These are phyloP conservation scores for Gasterosteus nipponicus DNA, from an alignment of 2,113 vertebrate species.

Conservation along the genomic window DNA sequence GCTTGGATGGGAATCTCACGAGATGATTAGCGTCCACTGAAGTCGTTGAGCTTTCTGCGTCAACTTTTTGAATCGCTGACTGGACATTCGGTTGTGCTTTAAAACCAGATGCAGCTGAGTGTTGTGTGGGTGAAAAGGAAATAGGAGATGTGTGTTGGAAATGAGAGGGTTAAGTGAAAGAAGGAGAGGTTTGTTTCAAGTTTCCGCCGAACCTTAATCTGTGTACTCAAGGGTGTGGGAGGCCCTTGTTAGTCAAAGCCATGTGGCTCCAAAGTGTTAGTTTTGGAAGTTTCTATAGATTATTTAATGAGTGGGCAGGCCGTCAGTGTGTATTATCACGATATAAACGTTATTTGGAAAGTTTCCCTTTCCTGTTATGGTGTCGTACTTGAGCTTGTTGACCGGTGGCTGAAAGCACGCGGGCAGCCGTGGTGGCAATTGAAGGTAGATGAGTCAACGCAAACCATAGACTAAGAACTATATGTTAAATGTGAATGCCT, in stretches of 20 bases:
- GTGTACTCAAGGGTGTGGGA: conserved; percentile 63
- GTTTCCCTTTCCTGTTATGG: conserved; percentile 24
- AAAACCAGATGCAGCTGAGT: conserved; percentile 5
- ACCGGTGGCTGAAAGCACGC: conserved; percentile 3
- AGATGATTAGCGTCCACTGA: conserved; percentile 17
- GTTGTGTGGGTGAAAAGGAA: conserved; percentile 23
- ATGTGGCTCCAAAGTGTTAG: conserved; percentile 62
- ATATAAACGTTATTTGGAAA: conserved; percentile 38
- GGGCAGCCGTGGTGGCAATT: conserved; percentile 3
- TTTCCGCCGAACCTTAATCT: conserved; percentile 59
- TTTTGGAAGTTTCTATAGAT: conserved; percentile 57
- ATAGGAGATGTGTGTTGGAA: conserved; percentile 19
- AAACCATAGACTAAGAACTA: neutral
- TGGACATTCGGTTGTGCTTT: conserved; percentile 22
- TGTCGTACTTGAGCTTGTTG: neutral
- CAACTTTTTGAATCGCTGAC: neutral
- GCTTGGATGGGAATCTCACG: conserved; percentile 14
- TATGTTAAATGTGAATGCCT: conserved; percentile 4
- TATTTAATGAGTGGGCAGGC: conserved; percentile 37
- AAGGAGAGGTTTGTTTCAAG: conserved; percentile 45
- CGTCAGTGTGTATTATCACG: conserved; percentile 27
- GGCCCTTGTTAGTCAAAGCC: conserved; percentile 60
- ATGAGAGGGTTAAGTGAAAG: conserved; percentile 45
- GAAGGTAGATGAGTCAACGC: conserved; percentile 5
- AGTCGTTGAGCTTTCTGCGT: neutral